Evolutionary conservation across 2,797 vertebrate species (phyloP).

Genomic region (Diceros bicornis): DNA sequence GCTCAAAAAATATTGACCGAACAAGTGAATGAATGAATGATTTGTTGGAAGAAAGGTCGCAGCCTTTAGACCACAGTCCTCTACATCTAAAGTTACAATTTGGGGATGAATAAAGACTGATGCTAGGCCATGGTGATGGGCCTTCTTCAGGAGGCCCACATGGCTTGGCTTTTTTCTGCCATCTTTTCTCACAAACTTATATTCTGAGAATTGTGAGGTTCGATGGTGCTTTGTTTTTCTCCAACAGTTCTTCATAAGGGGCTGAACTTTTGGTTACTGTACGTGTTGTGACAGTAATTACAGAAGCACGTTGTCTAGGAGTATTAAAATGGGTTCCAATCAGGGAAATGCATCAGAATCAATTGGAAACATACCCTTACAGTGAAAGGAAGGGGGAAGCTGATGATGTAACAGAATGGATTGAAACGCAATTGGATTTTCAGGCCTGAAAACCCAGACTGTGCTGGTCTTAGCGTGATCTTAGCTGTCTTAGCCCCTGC

Average conservation of each 20-base stretch:
- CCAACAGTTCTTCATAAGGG: neutral
- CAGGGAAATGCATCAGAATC: neutral
- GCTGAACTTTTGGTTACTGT: neutral
- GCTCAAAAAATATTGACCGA: neutral
- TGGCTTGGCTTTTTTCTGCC: neutral
- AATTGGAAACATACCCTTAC: rapidly evolving
- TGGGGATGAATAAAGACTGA: neutral
- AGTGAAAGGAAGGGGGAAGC: neutral
- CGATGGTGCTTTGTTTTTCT: neutral
- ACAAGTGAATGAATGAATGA: neutral
- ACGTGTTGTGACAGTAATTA: neutral
- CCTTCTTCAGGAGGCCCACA: neutral
- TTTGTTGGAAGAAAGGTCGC: neutral
- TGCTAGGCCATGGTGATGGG: rapidly evolving
- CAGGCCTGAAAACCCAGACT: neutral
- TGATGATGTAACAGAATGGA: no score
- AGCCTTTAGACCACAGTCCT: rapidly evolving
- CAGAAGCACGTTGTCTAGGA: neutral
- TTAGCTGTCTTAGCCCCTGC: neutral
- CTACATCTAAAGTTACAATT: rapidly evolving
- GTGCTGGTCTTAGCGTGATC: neutral
- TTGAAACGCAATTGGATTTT: rapidly evolving
- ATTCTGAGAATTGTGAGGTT: neutral
- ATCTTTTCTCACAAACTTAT: neutral
- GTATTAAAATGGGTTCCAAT: neutral